Evolutionary conservation across 1,140 invertebrate genomes (phyloP), one percentile per base, ranked within the genome.

Genomic region (Thereuonema tuberculata): DNA sequence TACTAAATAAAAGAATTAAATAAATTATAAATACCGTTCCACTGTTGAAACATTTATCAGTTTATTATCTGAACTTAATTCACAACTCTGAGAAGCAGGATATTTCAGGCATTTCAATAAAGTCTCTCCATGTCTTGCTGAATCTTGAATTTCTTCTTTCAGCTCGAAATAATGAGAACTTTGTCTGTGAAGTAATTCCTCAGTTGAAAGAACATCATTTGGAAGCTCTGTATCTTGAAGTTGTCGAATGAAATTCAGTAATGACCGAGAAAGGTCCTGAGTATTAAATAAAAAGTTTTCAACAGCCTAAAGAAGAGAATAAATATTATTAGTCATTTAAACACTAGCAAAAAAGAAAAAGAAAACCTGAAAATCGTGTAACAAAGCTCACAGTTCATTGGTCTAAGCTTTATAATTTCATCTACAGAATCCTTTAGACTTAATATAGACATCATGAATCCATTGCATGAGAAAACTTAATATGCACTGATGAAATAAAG

Each of bases 221-320:
- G 89, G 89, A 69, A 90, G 82, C 72, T 90, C 87, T 28, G 84
- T 82, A 69, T 82, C 80, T 60, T 81, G 75, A 28, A 95, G 82
- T 62, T 83, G 81, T 70, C 85, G 81, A 59, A 89, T 93, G 70
- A 93, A 93, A 59, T 84, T 81, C 71, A 89, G 84, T 63, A 94
- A 73, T 61, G 85, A 82, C 56, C 82, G 77, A 9, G 90, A 91
- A 23, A 96, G 89, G 67, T 91, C 84, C 69, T 87, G 84, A 56
- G 89, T 93, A 71, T 92, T 82, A 31, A 81, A 82, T 37, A 89
- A 93, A 77, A 97, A 97, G 70, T 93, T 90, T 72, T 96, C 93
- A 66, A 96, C 81, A 56, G 87, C 89, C 91, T 95, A 70, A n/a
- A 78, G 25, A 48, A 24, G 20, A 47, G 23, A 47, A 21, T n/a